A percentile compares a stretch with the other conserved stretches of the same genome.
Conservation (phyloP, 2,113 vertebrate genomes). For the Grantiella picta region DNA sequence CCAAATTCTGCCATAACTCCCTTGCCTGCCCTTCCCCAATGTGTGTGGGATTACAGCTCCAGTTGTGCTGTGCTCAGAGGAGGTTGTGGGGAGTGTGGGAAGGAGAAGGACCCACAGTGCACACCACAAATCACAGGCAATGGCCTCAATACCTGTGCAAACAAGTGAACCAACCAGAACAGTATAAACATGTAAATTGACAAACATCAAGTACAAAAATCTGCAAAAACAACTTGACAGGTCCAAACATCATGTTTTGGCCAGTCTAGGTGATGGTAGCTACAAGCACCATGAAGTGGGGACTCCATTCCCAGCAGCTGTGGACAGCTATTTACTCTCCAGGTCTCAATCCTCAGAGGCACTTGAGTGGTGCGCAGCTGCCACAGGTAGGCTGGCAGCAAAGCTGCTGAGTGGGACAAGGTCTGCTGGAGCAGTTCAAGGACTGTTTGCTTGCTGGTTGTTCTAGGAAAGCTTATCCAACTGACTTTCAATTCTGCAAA, state of each 20-base stretch:
- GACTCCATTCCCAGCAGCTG: background rate
- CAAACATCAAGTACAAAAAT: background rate
- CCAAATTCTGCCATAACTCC: background rate
- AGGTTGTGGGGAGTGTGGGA: background rate
- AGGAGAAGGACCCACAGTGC: background rate
- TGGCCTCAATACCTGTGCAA: background rate
- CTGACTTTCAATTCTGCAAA: background rate
- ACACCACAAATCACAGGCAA: background rate
- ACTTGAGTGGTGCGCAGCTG: accelerated
- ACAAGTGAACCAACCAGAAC: background rate
- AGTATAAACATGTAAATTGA: background rate
- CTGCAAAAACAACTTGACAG: background rate
- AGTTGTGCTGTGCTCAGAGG: background rate
- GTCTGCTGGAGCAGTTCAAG: background rate
- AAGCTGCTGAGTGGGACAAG: background rate
- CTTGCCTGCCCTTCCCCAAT: background rate
- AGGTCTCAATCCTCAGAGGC: background rate
- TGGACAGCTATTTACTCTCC: background rate
- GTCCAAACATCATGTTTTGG: background rate
- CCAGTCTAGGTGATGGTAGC: background rate
- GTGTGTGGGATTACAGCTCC: background rate
- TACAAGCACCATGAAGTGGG: background rate
- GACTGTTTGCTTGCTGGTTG: background rate
- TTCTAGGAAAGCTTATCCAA: background rate
- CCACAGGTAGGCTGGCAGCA: background rate